These are phyloP conservation scores for Nesidiocoris tenuis DNA, from an alignment of 2,888 invertebrate species.

Conservation along the genomic window DNA sequence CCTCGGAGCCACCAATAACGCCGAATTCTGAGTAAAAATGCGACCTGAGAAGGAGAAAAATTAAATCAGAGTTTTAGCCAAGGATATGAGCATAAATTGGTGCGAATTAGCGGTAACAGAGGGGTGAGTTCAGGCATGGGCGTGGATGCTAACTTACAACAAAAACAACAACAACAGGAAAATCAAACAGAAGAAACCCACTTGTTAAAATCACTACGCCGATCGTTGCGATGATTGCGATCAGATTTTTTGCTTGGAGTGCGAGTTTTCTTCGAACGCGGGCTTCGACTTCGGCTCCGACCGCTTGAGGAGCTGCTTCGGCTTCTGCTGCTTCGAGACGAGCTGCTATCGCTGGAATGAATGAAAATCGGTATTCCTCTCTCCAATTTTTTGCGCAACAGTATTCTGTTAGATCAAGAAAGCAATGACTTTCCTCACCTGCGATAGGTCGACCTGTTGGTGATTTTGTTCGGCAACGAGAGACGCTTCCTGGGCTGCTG, in stretches of 20 bases:
- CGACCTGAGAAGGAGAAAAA: constrained; percentile 7
- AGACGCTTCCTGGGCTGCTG: constrained; percentile 7
- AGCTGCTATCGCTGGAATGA: constrained; percentile 19
- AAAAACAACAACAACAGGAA: background rate
- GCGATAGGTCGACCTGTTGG: constrained; percentile 13
- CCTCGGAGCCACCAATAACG: constrained; percentile 51
- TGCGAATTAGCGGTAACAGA: too few relatives aligned
- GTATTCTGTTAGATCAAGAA: too few relatives aligned
- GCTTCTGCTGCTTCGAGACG: constrained; percentile 34
- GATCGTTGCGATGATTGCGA: constrained; percentile 12
- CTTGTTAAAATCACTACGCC: background rate
- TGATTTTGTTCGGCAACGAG: constrained; percentile 16
- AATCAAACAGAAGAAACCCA: background rate
- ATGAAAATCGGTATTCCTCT: too few relatives aligned
- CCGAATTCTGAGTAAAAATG: constrained; percentile 68
- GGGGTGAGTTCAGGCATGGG: too few relatives aligned
- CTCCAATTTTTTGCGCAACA: too few relatives aligned
- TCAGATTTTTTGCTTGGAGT: constrained; percentile 4
- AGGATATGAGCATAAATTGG: too few relatives aligned
- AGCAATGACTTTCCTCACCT: too few relatives aligned
- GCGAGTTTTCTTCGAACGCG: constrained; percentile 17
- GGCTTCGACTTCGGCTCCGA: constrained; percentile 30
- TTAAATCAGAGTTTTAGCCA: background rate
- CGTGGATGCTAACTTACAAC: too few relatives aligned
- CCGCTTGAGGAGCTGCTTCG: constrained; percentile 37